These are phyloP conservation scores for Microcaecilia unicolor DNA, from an alignment of 2,797 vertebrate genomes.

Conservation along the genomic window DNA sequence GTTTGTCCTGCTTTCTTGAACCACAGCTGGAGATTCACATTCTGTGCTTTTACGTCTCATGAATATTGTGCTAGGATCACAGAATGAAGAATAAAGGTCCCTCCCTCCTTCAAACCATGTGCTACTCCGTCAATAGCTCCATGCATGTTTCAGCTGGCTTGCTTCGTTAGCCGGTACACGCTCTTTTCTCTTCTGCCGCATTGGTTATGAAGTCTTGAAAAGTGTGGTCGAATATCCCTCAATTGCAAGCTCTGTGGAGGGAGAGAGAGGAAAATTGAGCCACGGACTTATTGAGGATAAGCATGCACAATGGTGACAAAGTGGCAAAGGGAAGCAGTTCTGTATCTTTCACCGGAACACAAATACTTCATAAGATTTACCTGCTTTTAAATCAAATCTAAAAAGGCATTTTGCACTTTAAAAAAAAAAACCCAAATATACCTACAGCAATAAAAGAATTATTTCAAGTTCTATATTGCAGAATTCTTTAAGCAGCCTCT, in stretches of 20 bases:
- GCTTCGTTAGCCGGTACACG: not conserved
- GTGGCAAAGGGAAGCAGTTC: too few species aligned
- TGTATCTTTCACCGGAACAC: too few species aligned
- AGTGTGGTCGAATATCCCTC: not conserved
- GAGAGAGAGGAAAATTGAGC: not conserved
- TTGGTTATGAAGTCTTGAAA: not conserved
- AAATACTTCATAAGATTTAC: too few species aligned
- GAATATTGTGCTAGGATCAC: constrained; percentile 5
- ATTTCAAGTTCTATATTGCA: too few species aligned
- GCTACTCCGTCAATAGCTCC: constrained; percentile 7
- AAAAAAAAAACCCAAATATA: too few species aligned
- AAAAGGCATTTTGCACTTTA: too few species aligned
- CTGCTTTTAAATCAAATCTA: too few species aligned
- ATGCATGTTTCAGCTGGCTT: not conserved
- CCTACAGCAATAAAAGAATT: too few species aligned
- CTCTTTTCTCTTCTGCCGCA: not conserved
- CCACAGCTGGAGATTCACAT: not conserved
- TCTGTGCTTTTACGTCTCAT: constrained; percentile 10
- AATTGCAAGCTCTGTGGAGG: not conserved
- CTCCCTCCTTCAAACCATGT: constrained; percentile 8
- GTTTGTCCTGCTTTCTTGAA: not conserved
- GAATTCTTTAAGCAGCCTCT: too few species aligned
- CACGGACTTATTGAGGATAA: not conserved
- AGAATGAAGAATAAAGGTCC: not conserved
- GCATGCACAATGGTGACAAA: too few species aligned